These are phyloP conservation scores for Chrysogorgia sp. DNA, from an alignment of 92 coral and sea anemone species.

Conservation along the genomic window DNA sequence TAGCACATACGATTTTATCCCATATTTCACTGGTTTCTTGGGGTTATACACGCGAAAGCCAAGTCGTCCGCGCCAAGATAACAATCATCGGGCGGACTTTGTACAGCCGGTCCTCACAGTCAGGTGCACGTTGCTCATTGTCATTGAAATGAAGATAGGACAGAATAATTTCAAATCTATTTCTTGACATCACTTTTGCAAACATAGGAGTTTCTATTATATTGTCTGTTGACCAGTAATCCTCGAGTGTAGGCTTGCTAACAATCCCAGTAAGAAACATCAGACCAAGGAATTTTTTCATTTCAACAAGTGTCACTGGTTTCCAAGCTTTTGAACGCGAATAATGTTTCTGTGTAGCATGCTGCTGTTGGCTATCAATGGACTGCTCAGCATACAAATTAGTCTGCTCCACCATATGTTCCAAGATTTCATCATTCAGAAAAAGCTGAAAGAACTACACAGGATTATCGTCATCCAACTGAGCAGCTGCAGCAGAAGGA, in stretches of 20 bases:
- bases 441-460: constrained; percentile 12
- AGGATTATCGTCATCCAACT: constrained; percentile 13
- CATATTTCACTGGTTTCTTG: constrained; percentile 12
- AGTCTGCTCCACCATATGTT: constrained; percentile 17
- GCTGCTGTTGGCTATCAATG: background rate
- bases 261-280: constrained; percentile 30
- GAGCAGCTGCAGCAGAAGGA: constrained; percentile 16
- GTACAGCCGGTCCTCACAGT: constrained; percentile 38
- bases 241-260: constrained; percentile 17
- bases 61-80: constrained; percentile 22
- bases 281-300: constrained; percentile 24
- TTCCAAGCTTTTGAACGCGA: constrained; percentile 26
- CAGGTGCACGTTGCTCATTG: constrained; percentile 8
- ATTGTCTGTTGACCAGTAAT: constrained; percentile 30
- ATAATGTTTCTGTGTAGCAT: background rate
- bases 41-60: constrained; percentile 35
- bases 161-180: constrained; percentile 34
- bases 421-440: constrained; percentile 6
- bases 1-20: constrained; percentile 20
- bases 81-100: constrained; percentile 38
- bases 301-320: background rate
- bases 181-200: constrained; percentile 7
- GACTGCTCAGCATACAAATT: constrained; percentile 30
- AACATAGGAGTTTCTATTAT: constrained; percentile 17
- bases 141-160: constrained; percentile 28